phyloP scores from a whole-genome alignment of 2,888 invertebrate species.

The Lypha dubia region DNA sequence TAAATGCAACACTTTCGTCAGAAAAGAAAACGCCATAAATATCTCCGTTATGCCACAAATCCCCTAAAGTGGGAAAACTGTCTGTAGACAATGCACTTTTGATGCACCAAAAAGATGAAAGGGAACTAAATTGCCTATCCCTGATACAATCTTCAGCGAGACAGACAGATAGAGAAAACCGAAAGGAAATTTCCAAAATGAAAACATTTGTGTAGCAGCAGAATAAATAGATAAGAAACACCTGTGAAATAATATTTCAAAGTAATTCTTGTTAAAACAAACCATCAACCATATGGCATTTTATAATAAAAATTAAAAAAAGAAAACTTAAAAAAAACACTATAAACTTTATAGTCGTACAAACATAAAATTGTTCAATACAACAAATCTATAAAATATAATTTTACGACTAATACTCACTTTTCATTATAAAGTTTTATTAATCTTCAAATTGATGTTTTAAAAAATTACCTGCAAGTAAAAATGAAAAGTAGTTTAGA shows the following conservation, averaged over 20 bases:
- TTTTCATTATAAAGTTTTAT: background rate
- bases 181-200: background rate
- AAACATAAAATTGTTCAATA: background rate
- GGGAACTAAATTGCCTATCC: background rate
- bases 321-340: no score
- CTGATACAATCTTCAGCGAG: background rate
- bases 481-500: background rate
- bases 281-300: background rate
- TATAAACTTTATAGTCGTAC: no score
- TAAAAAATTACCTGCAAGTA: constrained; percentile 34
- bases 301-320: background rate
- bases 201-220: background rate
- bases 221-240: constrained; percentile 19
- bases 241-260: constrained; percentile 34
- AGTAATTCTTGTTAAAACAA: constrained; percentile 1
- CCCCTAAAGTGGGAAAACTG: no score
- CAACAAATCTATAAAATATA: background rate
- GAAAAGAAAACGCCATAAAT: no score
- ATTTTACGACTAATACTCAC: background rate
- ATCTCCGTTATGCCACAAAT: no score
- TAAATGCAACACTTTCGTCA: no score
- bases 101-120: no score
- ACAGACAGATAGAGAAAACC: background rate
- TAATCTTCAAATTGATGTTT: background rate
- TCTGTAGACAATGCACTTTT: no score